A percentile compares a stretch with the other conserved stretches of the same genome.
These are phyloP conservation scores for Nomada goodeniana DNA, from an alignment of 2,888 invertebrate genomes.

Conservation along the genomic window DNA sequence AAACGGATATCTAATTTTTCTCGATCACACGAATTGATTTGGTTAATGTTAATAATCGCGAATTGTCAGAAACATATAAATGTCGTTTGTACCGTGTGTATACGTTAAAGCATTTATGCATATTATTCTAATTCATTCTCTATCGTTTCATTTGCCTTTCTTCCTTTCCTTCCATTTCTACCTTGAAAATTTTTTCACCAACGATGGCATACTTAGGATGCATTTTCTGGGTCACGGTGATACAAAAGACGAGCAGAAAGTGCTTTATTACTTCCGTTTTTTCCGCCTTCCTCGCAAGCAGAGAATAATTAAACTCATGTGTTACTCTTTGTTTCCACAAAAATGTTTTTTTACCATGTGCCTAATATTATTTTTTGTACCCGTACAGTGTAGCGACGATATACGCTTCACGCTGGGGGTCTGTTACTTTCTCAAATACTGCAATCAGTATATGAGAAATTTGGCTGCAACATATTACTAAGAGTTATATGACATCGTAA, in stretches of 20 bases:
- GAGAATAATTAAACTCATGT: conserved; percentile 13
- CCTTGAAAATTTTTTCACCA: not conserved
- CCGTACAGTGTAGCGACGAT: not conserved
- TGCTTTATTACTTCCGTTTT: conserved; percentile 1
- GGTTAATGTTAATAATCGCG: conserved; percentile 13
- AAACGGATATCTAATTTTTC: not conserved
- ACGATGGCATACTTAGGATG: not conserved
- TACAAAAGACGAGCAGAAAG: conserved; percentile 7
- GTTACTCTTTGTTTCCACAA: not conserved
- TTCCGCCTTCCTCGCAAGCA: not conserved
- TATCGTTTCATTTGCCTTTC: not conserved
- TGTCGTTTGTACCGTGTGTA: not conserved
- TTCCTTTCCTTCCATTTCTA: not conserved
- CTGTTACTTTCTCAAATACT: too few relatives aligned
- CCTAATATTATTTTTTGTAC: not conserved
- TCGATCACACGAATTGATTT: not conserved
- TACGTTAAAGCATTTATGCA: not conserved
- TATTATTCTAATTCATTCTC: not conserved
- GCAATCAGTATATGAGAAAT: too few relatives aligned
- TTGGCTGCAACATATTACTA: too few relatives aligned
- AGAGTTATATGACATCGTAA: too few relatives aligned
- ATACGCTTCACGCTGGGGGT: too few relatives aligned
- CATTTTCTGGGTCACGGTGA: conserved; percentile 2
- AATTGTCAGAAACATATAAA: not conserved
- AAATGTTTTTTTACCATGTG: conserved; percentile 6